A percentile compares a stretch with the other conserved stretches of the same genome.
phyloP scores from a whole-genome alignment of 1,140 invertebrate species.

The Drosophila jambulina region DNA sequence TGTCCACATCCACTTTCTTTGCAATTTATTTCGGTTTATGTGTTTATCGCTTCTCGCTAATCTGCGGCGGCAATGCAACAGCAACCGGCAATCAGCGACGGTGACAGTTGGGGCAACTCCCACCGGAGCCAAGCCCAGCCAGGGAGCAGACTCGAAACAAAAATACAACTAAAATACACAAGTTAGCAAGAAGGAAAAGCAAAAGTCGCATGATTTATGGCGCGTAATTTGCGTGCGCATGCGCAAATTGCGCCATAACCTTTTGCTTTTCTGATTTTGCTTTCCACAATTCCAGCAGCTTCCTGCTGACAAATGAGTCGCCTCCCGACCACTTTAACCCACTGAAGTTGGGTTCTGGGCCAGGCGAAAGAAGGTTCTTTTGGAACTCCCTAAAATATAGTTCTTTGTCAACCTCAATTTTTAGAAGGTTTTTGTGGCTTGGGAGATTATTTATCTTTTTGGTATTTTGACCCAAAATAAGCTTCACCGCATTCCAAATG shows the following conservation, averaged over 20 bases:
- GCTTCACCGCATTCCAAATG: not conserved
- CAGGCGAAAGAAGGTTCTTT: slow-evolving; percentile 14
- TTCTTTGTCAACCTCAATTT: not conserved
- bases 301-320: slow-evolving; percentile 77
- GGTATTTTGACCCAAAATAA: not conserved
- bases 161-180: slow-evolving; percentile 1
- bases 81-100: slow-evolving; percentile 67
- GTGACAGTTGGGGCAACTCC: slow-evolving; percentile 78
- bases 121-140: slow-evolving; percentile 50
- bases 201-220: slow-evolving; percentile 74
- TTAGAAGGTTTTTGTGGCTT: too few relatives aligned
- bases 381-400: not conserved
- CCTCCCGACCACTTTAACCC: slow-evolving; percentile 37
- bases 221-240: slow-evolving; percentile 82
- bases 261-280: slow-evolving; percentile 61
- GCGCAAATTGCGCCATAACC: slow-evolving; percentile 76
- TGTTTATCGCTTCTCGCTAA: slow-evolving; percentile 75
- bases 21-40: slow-evolving; percentile 74
- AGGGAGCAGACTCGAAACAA: slow-evolving; percentile 13
- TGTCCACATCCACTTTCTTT: slow-evolving; percentile 75
- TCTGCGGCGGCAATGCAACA: slow-evolving; percentile 54
- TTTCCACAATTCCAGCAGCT: slow-evolving; percentile 48
- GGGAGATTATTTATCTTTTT: too few relatives aligned
- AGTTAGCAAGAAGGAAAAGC: slow-evolving; percentile 14
- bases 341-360: slow-evolving; percentile 28